Evolutionary conservation across 2,797 vertebrate genomes (phyloP), one percentile per base, ranked within the genome.

Genomic region (Anguilla pacifica): DNA sequence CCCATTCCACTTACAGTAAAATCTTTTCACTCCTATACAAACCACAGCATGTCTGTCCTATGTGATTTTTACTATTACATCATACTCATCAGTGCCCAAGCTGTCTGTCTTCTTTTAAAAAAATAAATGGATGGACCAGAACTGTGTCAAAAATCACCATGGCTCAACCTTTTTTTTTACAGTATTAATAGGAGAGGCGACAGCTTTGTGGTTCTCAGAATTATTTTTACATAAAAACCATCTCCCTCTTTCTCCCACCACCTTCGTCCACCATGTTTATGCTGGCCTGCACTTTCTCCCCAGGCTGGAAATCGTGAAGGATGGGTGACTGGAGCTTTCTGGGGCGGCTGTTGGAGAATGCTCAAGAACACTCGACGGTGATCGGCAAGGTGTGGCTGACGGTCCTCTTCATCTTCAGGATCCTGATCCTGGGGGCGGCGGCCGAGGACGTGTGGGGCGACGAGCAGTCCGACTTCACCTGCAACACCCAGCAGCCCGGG

Each of bases 301-400:
- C 95, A 98, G 97, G 97, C 94, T 96, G 96, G 96, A 95, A 94
- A 95, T 95, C 95, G 89, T 96, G 94, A 97, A 97, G 97, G 92
- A 99, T 99, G 98, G 98, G 98, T 92, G 98, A 99, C 97, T 99
- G 98, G 98, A 99, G 97, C 96, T 98, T 98, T 95, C 97, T 99
- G 95, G 98, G 97, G 93, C 96, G 97, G 93, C 97, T 99, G 93
- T 91, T 99, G 95, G 98, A 99, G 95, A 99, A 98, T 81, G 98
- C 98, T 0, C 98, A 99, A 96, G 98, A 99, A 95, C 98, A 99
- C 96, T 99, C 98, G 39, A 99, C 98, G 0, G 97, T 99, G 93
- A 97, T 99, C 87, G 98, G 98, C 95, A 99, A 99, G 93, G 98
- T 99, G 91, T 99, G 98, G 98, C 96, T 99, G 96, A 99, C 98